These are phyloP conservation scores for Gandaritis pyraliata DNA, from an alignment of 2,888 invertebrate genomes.

Conservation along the genomic window DNA sequence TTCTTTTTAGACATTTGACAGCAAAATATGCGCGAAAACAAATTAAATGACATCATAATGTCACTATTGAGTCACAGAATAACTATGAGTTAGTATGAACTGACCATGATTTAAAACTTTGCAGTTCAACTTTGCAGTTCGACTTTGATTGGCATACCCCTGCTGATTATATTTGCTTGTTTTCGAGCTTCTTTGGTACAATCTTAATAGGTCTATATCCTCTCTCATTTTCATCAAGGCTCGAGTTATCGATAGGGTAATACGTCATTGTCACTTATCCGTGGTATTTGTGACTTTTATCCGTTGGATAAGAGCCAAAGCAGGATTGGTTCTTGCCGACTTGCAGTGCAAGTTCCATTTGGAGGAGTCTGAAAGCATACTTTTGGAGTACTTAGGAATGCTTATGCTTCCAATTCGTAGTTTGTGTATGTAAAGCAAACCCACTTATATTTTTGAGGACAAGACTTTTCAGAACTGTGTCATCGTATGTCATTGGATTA, in stretches of 20 bases:
- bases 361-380: constrained; percentile 50
- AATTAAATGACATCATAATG: too few species aligned
- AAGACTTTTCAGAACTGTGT: constrained; percentile 3
- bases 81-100: too few species aligned
- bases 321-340: constrained; percentile 54
- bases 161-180: too few species aligned
- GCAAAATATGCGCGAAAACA: too few species aligned
- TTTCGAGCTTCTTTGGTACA: background rate
- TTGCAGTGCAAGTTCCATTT: constrained; percentile 54
- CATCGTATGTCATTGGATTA: background rate
- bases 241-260: constrained; percentile 45
- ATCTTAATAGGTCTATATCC: background rate
- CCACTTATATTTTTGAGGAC: too few species aligned
- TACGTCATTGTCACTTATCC: constrained; percentile 47
- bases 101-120: too few species aligned
- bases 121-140: too few species aligned
- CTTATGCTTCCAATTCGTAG: constrained; percentile 23
- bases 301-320: constrained; percentile 64
- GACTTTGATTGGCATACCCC: too few species aligned
- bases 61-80: too few species aligned
- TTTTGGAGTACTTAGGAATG: constrained; percentile 19
- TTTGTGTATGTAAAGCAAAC: background rate
- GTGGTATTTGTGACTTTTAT: constrained; percentile 62
- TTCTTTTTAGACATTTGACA: too few species aligned
- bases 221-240: constrained; percentile 19